phyloP scores from a whole-genome alignment of 2,797 vertebrate genomes.

The Chromobotia macracanthus region DNA sequence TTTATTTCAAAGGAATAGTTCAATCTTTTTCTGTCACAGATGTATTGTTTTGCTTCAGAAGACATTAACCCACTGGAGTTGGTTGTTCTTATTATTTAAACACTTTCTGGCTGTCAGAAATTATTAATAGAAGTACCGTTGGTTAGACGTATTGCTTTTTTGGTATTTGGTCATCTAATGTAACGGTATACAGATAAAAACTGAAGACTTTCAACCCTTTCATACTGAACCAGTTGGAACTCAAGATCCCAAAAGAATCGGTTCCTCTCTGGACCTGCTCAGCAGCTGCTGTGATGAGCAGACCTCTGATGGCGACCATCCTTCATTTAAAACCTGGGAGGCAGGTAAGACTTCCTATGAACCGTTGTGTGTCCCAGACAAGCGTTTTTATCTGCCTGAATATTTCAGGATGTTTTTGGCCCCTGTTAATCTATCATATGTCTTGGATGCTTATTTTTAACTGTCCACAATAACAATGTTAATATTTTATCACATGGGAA shows the following conservation, averaged over 20 bases:
- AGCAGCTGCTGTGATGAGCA: slow-evolving; percentile 73
- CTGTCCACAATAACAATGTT: background rate
- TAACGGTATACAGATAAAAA: too few relatives aligned
- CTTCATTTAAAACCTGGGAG: slow-evolving; percentile 61
- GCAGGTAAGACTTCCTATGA: slow-evolving; percentile 61
- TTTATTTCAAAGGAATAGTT: slow-evolving; percentile 64
- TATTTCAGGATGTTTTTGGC: background rate
- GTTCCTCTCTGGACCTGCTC: slow-evolving; percentile 30
- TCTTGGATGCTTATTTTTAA: slow-evolving; percentile 1
- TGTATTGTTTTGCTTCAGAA: too few relatives aligned
- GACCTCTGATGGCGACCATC: slow-evolving; percentile 61
- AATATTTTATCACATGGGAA: background rate
- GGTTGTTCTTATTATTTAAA: too few relatives aligned
- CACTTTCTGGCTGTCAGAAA: too few relatives aligned
- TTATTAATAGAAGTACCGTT: too few relatives aligned
- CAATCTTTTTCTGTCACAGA: too few relatives aligned
- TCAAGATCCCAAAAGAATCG: slow-evolving; percentile 57
- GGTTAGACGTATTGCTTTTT: too few relatives aligned
- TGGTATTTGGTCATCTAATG: too few relatives aligned
- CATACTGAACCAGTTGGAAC: background rate
- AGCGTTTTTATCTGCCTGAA: slow-evolving; percentile 29
- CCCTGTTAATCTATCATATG: background rate
- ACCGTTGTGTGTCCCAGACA: slow-evolving; percentile 73
- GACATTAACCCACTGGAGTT: too few relatives aligned
- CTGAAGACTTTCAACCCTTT: background rate